A percentile compares a stretch with the other conserved stretches of the same genome.
Evolutionary conservation across 2,888 invertebrate genomes (phyloP).

Genomic region (Diplazon laetatorius): DNA sequence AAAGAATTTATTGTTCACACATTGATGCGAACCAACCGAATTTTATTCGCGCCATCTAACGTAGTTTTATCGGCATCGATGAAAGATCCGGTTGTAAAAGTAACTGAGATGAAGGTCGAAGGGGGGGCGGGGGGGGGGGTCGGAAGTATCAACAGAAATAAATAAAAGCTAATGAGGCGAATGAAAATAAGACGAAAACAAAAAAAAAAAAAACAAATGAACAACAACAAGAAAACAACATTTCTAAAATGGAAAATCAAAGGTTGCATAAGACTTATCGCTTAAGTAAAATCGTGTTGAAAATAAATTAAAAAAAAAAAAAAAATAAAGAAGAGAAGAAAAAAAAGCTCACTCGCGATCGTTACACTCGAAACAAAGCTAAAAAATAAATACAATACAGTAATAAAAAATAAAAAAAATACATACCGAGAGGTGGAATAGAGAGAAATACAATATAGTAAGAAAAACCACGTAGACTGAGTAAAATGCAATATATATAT

Average conservation of each 20-base stretch:
- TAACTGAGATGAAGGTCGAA: no score
- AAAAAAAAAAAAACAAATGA: no score
- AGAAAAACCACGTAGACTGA: constrained; percentile 82
- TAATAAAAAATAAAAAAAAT: no score
- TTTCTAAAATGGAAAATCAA: constrained; percentile 72
- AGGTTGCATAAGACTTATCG: constrained; percentile 66
- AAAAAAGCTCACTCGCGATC: no score
- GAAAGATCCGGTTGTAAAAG: constrained; percentile 68
- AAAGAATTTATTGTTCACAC: constrained; percentile 68
- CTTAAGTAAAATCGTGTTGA: constrained; percentile 47
- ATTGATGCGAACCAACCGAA: constrained; percentile 67
- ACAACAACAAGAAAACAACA: constrained; percentile 34
- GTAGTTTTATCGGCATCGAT: constrained; percentile 65
- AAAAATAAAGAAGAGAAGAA: constrained; percentile 24
- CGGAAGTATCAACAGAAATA: background rate
- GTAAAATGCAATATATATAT: constrained; percentile 80
- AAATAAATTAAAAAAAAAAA: constrained; percentile 23
- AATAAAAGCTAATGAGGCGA: constrained; percentile 17
- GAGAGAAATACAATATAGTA: constrained; percentile 71
- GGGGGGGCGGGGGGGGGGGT: no score
- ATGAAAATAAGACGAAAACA: constrained; percentile 67
- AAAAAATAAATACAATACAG: constrained; percentile 6
- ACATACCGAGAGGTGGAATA: constrained; percentile 9
- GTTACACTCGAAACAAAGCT: constrained; percentile 16
- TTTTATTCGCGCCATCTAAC: constrained; percentile 64